Evolutionary conservation across 2,113 vertebrate genomes (phyloP).

Genomic region (Phyllopteryx taeniolatus): DNA sequence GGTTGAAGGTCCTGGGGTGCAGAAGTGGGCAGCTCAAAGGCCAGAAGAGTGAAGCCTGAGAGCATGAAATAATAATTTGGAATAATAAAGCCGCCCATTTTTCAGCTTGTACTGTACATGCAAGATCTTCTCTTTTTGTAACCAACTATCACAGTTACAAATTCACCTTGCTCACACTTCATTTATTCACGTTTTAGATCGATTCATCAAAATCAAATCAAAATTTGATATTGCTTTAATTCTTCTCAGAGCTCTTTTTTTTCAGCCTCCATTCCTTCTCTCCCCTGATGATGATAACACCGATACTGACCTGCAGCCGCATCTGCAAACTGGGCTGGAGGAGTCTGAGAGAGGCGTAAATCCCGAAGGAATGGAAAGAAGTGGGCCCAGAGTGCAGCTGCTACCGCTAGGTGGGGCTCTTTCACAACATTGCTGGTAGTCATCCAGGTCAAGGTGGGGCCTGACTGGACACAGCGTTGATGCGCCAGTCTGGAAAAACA

Average conservation of each 20-base stretch:
- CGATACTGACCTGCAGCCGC: conserved; percentile 86
- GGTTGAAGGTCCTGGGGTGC: conserved; percentile 90
- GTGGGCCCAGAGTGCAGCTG: conserved; percentile 85
- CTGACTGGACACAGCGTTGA: conserved; percentile 74
- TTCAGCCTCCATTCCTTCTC: background rate
- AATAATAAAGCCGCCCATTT: background rate
- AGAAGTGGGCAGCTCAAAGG: conserved; percentile 84
- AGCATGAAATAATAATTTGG: background rate
- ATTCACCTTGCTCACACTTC: background rate
- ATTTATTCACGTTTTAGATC: background rate
- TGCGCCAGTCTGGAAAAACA: conserved; percentile 75
- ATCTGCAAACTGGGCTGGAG: conserved; percentile 84
- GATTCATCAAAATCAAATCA: background rate
- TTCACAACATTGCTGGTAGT: conserved; percentile 75
- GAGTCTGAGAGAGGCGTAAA: conserved; percentile 83
- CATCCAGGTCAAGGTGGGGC: conserved; percentile 37
- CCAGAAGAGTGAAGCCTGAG: conserved; percentile 89
- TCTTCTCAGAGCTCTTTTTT: background rate
- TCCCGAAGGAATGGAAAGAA: conserved; percentile 89
- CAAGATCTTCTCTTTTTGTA: background rate
- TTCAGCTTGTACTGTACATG: background rate
- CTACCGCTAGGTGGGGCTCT: conserved; percentile 93
- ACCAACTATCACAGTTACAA: background rate
- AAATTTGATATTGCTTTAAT: background rate
- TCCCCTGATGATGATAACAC: background rate